Base-by-base conservation (phyloP, 2,888 invertebrate genomes). In the Amphipyra berbera region DNA sequence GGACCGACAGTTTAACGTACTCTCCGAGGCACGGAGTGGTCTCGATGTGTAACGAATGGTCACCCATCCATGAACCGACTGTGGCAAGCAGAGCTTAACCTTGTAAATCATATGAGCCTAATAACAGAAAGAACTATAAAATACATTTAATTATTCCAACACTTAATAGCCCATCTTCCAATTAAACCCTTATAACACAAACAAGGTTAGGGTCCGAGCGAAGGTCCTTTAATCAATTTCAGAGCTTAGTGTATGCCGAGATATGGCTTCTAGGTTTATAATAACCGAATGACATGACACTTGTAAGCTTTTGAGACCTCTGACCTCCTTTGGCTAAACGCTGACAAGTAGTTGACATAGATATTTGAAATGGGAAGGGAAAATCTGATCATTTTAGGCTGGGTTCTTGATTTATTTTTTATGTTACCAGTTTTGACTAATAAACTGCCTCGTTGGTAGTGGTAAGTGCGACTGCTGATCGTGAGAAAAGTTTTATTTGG, bases 221-320 rank as follows among this genome's bases (percentile, higher is more conserved):
- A 62, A 68, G 61, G 63, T 41, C 70, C 48, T 54, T 68, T 68
- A 78, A 79, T 74, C 64, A 72, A 78, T 76, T 79, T 57, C 21
- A 9, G 8, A n/a, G 40, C 70, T 69, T 55, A 58, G 45, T 50
- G 38, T 38, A 42, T n/a, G 14, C 30, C 37, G n/a, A 54, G 53
- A 53, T 30, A 35, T 40, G 15, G 37, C 37, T 37, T 15, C 37
- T 50, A 46, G 38, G 35, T 15, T 33, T 46, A 49, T 53, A 33
- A 49, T 57, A 46, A 49, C 15, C 8, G 41, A 35, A 46, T 57
- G 40, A 50, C 38, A 45, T 58, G 45, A 46, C 45, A 54, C 27
- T 46, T 54, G 12, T 30, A 50, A 58, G 50, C 27, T 30, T 42
- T 0, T 40, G 41, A 65, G 38, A 27, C 21, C 12, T 53, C 41